Percentiles rank a stretch among this genome's conserved stretches.
These are phyloP conservation scores for Drosophila serrata DNA, from an alignment of 1,140 invertebrate species.

Conservation along the genomic window DNA sequence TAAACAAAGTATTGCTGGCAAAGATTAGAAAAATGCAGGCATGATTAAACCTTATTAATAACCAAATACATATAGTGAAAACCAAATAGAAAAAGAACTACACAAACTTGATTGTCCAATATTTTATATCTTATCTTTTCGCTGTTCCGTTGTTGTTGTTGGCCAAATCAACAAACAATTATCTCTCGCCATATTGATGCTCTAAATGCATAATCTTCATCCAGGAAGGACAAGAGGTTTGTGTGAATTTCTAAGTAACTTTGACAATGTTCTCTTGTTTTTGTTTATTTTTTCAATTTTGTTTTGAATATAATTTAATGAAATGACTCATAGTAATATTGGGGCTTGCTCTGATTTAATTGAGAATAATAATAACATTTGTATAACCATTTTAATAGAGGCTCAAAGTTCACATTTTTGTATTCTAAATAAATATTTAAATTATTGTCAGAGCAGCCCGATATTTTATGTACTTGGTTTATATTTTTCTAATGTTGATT, in stretches of 20 bases:
- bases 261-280: not conserved
- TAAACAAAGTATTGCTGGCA: not conserved
- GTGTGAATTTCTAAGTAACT: constrained; percentile 74
- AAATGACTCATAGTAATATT: not conserved
- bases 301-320: constrained; percentile 1
- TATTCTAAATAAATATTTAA: not conserved
- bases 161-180: constrained; percentile 32
- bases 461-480: constrained; percentile 5
- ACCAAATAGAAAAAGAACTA: not conserved
- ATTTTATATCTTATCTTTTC: constrained; percentile 22
- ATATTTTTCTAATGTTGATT: constrained; percentile 6
- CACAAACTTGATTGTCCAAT: constrained; percentile 18
- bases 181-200: constrained; percentile 30
- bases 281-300: not conserved
- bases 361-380: not conserved
- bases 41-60: not conserved
- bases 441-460: not conserved
- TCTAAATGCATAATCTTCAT: constrained; percentile 33
- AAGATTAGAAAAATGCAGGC: not conserved
- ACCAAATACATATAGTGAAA: not conserved
- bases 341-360: not conserved
- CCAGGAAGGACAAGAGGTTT: constrained; percentile 92
- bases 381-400: not conserved
- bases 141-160: constrained; percentile 21
- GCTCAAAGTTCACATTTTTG: no score